Evolutionary conservation across 2,113 vertebrate genomes (phyloP).

Genomic region (Macquaria australasica): DNA sequence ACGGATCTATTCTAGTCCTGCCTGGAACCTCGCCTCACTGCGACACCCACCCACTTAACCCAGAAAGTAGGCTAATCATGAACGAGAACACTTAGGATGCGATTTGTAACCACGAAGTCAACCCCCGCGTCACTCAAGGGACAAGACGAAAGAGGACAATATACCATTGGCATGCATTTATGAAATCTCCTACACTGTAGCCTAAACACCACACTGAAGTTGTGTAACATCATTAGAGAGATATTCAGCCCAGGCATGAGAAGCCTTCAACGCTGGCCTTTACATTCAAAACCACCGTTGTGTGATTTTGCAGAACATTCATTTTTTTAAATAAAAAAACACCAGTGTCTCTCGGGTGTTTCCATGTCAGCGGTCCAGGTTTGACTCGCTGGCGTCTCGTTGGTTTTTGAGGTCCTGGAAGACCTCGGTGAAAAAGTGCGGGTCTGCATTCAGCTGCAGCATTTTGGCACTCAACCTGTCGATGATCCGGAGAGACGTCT

Average conservation of each 20-base stretch:
- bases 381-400: constrained; percentile 86
- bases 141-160: constrained; percentile 53
- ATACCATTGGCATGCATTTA: constrained; percentile 76
- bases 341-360: not conserved
- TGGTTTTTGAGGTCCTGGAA: constrained; percentile 98
- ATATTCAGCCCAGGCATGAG: constrained; percentile 39
- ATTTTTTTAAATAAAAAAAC: not conserved
- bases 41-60: constrained; percentile 26
- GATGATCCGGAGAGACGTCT: constrained; percentile 93
- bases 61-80: constrained; percentile 50
- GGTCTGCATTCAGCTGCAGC: constrained; percentile 96
- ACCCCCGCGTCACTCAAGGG: constrained; percentile 32
- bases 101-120: constrained; percentile 6
- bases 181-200: constrained; percentile 59
- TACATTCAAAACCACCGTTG: constrained; percentile 55
- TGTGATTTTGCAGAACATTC: constrained; percentile 51
- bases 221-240: constrained; percentile 45
- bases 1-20: constrained; percentile 53
- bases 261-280: constrained; percentile 28
- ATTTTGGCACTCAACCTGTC: constrained; percentile 94
- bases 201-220: constrained; percentile 63
- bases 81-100: constrained; percentile 13
- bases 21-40: constrained; percentile 25
- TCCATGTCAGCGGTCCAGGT: constrained; percentile 90
- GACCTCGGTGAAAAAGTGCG: constrained; percentile 97